Evolutionary conservation across 2,888 invertebrate genomes (phyloP).

Genomic region (Lissonota sp.): DNA sequence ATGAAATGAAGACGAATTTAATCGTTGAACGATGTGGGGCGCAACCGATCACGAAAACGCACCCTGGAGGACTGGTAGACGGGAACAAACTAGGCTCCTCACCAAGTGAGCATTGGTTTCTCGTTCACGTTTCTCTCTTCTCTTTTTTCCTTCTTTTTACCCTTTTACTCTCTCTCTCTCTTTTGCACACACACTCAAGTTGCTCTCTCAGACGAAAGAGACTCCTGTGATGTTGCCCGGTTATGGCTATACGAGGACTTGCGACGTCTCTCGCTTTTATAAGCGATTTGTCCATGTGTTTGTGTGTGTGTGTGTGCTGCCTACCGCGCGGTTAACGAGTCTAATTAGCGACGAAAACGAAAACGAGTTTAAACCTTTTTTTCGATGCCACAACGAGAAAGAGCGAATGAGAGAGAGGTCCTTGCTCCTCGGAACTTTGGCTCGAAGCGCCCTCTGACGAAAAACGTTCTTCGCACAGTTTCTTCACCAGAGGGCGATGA

Average conservation of each 20-base stretch:
- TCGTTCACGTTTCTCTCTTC: conserved; percentile 68
- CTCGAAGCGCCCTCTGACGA: conserved; percentile 27
- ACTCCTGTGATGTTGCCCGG: conserved; percentile 77
- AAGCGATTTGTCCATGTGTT: too few relatives aligned
- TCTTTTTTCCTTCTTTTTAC: conserved; percentile 68
- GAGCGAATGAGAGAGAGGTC: conserved; percentile 22
- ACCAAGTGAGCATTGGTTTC: conserved; percentile 73
- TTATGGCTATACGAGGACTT: conserved; percentile 79
- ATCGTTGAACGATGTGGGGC: conserved; percentile 28
- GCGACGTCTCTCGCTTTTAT: conserved; percentile 64
- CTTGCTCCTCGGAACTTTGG: conserved; percentile 17
- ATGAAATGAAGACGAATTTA: too few relatives aligned
- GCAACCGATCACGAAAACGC: conserved; percentile 75
- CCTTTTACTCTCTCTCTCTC: conserved; percentile 69
- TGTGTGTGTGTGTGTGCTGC: conserved; percentile 14
- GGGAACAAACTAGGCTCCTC: conserved; percentile 79
- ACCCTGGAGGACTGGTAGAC: conserved; percentile 82
- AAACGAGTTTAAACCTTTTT: conserved; percentile 83
- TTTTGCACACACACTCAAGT: conserved; percentile 38
- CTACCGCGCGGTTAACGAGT: conserved; percentile 82
- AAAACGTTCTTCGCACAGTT: background rate
- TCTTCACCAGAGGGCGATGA: conserved; percentile 4
- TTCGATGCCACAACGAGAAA: conserved; percentile 47
- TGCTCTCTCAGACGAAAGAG: conserved; percentile 57
- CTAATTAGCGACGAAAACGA: conserved; percentile 85